These are phyloP conservation scores for Dascillus cervinus DNA, from an alignment of 2,888 invertebrate species.

Conservation along the genomic window DNA sequence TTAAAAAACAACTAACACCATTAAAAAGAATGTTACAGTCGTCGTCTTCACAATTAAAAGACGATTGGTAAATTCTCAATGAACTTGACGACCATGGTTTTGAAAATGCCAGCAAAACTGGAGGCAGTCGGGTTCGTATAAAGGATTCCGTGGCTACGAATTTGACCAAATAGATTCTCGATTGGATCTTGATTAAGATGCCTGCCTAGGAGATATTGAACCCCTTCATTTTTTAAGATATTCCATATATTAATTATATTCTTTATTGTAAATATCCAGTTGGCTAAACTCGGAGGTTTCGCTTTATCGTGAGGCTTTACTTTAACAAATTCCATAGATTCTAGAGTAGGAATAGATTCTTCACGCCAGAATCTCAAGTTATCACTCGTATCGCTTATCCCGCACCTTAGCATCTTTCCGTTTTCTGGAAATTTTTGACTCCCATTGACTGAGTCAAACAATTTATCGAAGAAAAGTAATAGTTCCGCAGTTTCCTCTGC, in stretches of 20 bases:
- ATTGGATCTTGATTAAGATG: slow-evolving; percentile 5
- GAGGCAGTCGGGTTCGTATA: too few species aligned
- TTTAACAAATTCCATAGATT: slow-evolving; percentile 1
- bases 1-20: too few species aligned
- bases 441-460: slow-evolving; percentile 7
- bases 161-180: slow-evolving; percentile 1
- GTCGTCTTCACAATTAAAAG: too few species aligned
- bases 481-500: slow-evolving; percentile 5
- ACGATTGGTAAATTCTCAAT: too few species aligned
- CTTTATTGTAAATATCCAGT: background rate
- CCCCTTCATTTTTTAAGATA: background rate
- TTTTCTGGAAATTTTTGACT: slow-evolving; percentile 1
- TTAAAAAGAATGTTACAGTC: too few species aligned
- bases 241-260: slow-evolving; percentile 3
- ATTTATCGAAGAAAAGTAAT: slow-evolving; percentile 4
- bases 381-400: slow-evolving; percentile 1
- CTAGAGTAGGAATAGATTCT: slow-evolving; percentile 2
- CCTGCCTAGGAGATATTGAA: slow-evolving; percentile 1
- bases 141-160: too few species aligned
- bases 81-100: too few species aligned
- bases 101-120: too few species aligned
- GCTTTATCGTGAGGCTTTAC: background rate
- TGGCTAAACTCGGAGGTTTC: background rate
- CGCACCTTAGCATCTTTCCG: slow-evolving; percentile 3
- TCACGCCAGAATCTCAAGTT: slow-evolving; percentile 2